Evolutionary conservation across 2,888 invertebrate genomes (phyloP).

Genomic region (Oxystoma pomonae): DNA sequence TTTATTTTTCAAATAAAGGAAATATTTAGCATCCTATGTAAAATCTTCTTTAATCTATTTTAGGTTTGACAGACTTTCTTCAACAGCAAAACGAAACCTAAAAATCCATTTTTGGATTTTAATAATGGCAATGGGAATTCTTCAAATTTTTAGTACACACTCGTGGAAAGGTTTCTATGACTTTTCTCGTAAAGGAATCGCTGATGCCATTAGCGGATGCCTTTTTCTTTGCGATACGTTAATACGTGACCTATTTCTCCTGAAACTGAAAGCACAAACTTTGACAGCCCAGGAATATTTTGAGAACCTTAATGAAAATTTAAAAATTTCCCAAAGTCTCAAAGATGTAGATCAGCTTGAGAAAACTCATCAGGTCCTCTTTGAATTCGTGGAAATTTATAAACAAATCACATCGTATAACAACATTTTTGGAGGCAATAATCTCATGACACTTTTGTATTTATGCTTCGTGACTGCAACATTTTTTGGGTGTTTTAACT

Average conservation of each 20-base stretch:
- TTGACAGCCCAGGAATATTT: not conserved
- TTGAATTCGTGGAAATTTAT: not conserved
- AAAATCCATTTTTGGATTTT: not conserved
- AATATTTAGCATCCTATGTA: too few relatives aligned
- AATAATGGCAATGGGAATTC: too few relatives aligned
- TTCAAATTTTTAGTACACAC: too few relatives aligned
- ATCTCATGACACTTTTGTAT: not conserved
- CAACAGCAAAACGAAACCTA: not conserved
- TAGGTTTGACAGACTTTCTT: not conserved
- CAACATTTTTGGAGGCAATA: not conserved
- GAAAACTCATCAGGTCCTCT: not conserved
- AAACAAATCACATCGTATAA: not conserved
- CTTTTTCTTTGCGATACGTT: not conserved
- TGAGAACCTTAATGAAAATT: not conserved
- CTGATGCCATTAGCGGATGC: not conserved
- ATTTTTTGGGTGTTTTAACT: not conserved
- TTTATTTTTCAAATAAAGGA: too few relatives aligned
- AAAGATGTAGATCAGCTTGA: not conserved
- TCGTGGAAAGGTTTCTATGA: not conserved
- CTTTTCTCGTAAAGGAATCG: not conserved
- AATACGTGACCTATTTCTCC: not conserved
- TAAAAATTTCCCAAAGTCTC: not conserved
- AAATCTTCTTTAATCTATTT: not conserved
- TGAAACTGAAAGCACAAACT: not conserved
- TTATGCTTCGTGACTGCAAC: not conserved